A percentile compares a stretch with the other conserved stretches of the same genome.
Evolutionary conservation across 2,797 vertebrate species (phyloP).

Genomic region (Bradypodion ventrale): DNA sequence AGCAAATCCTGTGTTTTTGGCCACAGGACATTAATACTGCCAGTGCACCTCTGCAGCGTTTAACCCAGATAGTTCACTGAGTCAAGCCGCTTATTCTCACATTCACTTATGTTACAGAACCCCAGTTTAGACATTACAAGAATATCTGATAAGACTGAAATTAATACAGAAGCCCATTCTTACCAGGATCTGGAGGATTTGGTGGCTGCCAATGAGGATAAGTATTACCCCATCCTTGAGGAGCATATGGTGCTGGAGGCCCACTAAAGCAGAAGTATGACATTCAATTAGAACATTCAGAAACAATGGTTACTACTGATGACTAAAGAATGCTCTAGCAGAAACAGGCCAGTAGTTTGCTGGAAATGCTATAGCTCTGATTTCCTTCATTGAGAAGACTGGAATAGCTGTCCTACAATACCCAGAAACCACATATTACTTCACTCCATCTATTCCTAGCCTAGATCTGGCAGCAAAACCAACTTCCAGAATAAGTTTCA

Average conservation of each 20-base stretch:
- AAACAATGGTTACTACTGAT: background rate
- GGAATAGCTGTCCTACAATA: background rate
- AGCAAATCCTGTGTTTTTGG: background rate
- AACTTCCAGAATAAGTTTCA: background rate
- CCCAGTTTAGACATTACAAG: background rate
- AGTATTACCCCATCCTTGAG: conserved; percentile 97
- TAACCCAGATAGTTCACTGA: too few relatives aligned
- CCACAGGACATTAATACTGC: background rate
- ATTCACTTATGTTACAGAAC: background rate
- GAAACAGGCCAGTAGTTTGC: background rate
- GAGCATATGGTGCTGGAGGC: conserved; percentile 94
- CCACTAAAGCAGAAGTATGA: conserved; percentile 77
- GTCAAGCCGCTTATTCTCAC: background rate
- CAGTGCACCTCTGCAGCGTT: background rate
- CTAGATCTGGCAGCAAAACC: background rate
- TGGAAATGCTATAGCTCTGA: background rate
- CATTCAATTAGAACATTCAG: background rate
- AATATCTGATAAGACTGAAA: background rate
- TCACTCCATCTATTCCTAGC: background rate
- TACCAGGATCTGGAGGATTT: conserved; percentile 96
- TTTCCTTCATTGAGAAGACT: background rate
- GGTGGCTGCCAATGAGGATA: conserved; percentile 98
- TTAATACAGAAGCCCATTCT: conserved; percentile 46
- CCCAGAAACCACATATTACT: background rate
- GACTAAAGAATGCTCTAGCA: background rate